Evolutionary conservation across 2,888 invertebrate genomes (phyloP).

Genomic region (Minunthozetes semirufus): DNA sequence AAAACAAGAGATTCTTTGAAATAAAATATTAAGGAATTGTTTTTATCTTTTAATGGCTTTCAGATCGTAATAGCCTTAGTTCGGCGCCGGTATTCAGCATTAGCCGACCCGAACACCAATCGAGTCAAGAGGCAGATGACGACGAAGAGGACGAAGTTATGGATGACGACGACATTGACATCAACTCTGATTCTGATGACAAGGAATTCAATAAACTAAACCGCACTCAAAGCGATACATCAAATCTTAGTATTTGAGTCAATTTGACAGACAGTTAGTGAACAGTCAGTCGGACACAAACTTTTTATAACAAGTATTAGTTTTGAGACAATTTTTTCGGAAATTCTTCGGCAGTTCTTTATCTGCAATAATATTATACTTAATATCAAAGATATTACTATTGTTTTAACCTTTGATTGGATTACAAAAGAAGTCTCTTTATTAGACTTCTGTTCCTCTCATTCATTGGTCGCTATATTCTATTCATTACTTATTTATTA

Average conservation of each 20-base stretch:
- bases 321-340: neutral
- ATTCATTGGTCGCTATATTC: no score
- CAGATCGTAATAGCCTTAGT: slow-evolving; percentile 4
- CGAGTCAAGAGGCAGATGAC: neutral
- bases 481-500: no score
- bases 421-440: no score
- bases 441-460: no score
- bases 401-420: no score
- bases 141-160: neutral
- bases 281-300: neutral
- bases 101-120: neutral
- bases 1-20: neutral
- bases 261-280: neutral
- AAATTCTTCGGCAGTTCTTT: no score
- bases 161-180: slow-evolving; percentile 4
- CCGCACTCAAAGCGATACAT: slow-evolving; percentile 22
- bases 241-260: slow-evolving; percentile 19
- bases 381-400: no score
- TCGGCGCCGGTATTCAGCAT: slow-evolving; percentile 12
- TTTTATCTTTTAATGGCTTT: neutral
- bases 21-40: neutral
- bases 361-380: no score
- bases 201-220: neutral
- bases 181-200: neutral
- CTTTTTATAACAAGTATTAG: neutral